Evolutionary conservation across 1,140 invertebrate species (phyloP).

Genomic region (Hycleus phaleratus): DNA sequence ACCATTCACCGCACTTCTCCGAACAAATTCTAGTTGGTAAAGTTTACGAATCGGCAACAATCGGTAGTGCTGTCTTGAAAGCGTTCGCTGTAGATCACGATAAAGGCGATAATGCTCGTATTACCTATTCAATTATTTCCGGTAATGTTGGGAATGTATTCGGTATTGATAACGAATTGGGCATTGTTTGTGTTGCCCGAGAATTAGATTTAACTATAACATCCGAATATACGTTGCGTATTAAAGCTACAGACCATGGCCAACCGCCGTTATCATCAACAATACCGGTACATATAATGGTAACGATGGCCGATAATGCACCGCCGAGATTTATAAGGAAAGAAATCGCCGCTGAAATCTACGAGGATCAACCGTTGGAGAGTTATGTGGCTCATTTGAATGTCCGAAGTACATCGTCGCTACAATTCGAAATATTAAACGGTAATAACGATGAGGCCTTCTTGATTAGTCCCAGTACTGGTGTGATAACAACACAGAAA

Average conservation of each 20-base stretch:
- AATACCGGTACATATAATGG: conserved; percentile 74
- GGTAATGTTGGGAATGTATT: conserved; percentile 82
- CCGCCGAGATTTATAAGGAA: conserved; percentile 64
- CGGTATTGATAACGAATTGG: conserved; percentile 66
- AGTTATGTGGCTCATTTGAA: conserved; percentile 69
- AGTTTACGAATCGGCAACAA: conserved; percentile 64
- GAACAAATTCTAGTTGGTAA: conserved; percentile 65
- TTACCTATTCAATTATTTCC: conserved; percentile 73
- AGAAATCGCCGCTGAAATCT: conserved; percentile 68
- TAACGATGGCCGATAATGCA: conserved; percentile 83
- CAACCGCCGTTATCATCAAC: conserved; percentile 64
- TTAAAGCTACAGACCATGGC: conserved; percentile 77
- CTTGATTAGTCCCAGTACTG: conserved; percentile 76
- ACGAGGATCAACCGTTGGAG: conserved; percentile 74
- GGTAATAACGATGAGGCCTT: conserved; percentile 71
- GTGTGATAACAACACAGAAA: conserved; percentile 65
- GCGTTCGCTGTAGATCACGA: conserved; percentile 73
- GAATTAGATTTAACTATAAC: conserved; percentile 62
- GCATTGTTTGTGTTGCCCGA: conserved; percentile 65
- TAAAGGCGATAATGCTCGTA: conserved; percentile 70
- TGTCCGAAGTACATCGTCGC: conserved; percentile 68
- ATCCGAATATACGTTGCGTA: conserved; percentile 72
- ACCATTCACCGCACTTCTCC: conserved; percentile 78
- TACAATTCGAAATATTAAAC: conserved; percentile 73
- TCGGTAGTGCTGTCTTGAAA: conserved; percentile 64